Evolutionary conservation across 92 coral and sea anemone genomes (phyloP), one percentile per base, ranked within the genome.

Genomic region (Porites cylindrica): DNA sequence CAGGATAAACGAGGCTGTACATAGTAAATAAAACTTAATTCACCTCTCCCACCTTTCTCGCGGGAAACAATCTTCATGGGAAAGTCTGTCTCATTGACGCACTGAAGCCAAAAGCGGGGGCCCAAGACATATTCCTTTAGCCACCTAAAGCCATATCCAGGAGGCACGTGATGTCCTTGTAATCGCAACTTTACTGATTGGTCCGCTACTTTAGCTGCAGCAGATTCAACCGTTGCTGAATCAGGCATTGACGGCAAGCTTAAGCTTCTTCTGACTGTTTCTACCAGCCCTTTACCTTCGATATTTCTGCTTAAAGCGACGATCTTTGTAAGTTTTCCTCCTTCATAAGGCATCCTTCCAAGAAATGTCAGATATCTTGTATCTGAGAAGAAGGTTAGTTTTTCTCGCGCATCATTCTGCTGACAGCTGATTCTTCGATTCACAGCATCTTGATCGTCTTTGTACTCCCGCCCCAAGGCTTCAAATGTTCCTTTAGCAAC

Each of bases 241-340:
- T 60, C 62, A 3, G 72, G 89, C 89, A 89, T 82, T 51, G 13
- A 17, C 4, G 67, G 43, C 83, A 89, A 20, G 0, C 10, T n/a
- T 23, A 83, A 65, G 80, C 89, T 61, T 6, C 80, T 3, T 77
- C 79, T 66, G 32, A 83, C 78, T 13, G 69, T 51, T 78, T 70
- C 85, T 6, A 89, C 92, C 66, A 84, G 2, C 12, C 18, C 17
- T 23, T 76, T 76, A 24, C 17, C 70, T 0, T 24, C 60, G 12
- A 54, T 54, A 50, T 70, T 71, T 62, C 89, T 43, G 17, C 54
- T 38, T 66, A 84, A 56, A 32, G 2, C 59, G 20, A 83, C 38
- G 13, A 89, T 89, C 86, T 83, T 83, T 23, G 65, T 70, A 50
- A 89, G 59, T 69, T 89, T 89, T 9, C 85, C 92, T 7, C 78